Base-by-base conservation (phyloP, 2,888 invertebrate genomes). In the Cryptus viduatorius region DNA sequence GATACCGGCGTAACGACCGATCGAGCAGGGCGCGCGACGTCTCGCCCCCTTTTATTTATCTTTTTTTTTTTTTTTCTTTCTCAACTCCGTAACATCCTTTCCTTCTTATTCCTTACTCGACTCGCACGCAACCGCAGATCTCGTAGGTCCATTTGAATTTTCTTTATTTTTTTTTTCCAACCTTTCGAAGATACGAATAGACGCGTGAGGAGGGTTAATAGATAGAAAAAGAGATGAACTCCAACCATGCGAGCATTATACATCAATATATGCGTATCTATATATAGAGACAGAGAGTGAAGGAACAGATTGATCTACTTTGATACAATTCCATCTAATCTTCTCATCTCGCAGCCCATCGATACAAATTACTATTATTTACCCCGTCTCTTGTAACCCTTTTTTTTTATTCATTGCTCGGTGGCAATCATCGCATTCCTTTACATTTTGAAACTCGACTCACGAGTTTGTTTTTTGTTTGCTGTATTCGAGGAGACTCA, bases 1-100 rank as follows among this genome's bases (percentile, higher is more conserved):
- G 76, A 83, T 79, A 83, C 64, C 75, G 71, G 48, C 65, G 44
- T 79, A 68, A 67, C 59, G 65, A 79, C 71, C 65, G 79, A 72
- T 80, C 64, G 61, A 59, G 37, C 68, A 24, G 56, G 29, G 59
- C 44, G 61, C 37, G 46, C 61, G 59, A 67, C 64, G 50, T 69
- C 50, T 48, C 42, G 50, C 59, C 19, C 48, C 48, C 19, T 64
- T 72, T 73, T 78, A 73, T 72, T 53, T 14, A 24, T 29, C 14
- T 19, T 44, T 64, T 53, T 72, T 12, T 31, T 24, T 24, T 24
- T 24, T 29, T 71, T 53, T 44, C 50, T 24, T 24, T 24, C 24
- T 24, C 24, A 24, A 24, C 24, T 24, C 16, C 61, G 48, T 37
- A 29, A 37, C 46, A 14, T 50, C 42, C 12, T 46, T 64, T 48